Conservation (phyloP, 2,113 vertebrate genomes). For the Mirounga angustirostris region DNA sequence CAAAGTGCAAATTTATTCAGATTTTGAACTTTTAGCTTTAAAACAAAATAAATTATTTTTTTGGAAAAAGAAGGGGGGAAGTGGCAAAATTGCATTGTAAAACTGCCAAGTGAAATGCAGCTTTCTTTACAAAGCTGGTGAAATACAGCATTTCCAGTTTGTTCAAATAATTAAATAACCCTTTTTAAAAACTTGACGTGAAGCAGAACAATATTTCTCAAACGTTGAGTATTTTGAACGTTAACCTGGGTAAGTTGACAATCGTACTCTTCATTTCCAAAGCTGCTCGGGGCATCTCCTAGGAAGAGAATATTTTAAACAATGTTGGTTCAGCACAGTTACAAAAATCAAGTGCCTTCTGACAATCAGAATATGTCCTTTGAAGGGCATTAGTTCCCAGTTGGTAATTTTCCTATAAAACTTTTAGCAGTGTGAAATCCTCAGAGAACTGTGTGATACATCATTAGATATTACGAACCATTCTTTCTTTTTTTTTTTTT, state of each 20-base stretch:
- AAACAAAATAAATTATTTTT: background rate
- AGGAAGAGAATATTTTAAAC: conserved; percentile 25
- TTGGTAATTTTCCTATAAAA: conserved; percentile 64
- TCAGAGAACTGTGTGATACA: conserved; percentile 43
- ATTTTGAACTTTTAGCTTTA: conserved; percentile 39
- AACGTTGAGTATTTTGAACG: background rate
- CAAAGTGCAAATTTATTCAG: background rate
- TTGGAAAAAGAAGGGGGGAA: background rate
- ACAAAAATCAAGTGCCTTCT: background rate
- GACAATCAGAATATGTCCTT: conserved; percentile 5
- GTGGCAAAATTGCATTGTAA: background rate
- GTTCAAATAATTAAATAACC: background rate
- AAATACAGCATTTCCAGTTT: background rate
- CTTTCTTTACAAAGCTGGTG: background rate
- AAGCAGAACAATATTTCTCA: background rate
- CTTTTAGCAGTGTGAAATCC: conserved; percentile 52
- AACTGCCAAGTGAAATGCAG: background rate
- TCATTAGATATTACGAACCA: conserved; percentile 43
- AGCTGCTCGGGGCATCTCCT: background rate
- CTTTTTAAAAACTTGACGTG: background rate
- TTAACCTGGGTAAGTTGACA: background rate
- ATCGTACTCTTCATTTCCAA: background rate
- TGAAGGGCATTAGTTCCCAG: conserved; percentile 54
- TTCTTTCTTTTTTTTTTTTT: conserved; percentile 1
- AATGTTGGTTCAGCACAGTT: background rate